Evolutionary conservation across 2,113 vertebrate species (phyloP), one percentile per base, ranked within the genome.

Genomic region (Notothenia coriiceps): DNA sequence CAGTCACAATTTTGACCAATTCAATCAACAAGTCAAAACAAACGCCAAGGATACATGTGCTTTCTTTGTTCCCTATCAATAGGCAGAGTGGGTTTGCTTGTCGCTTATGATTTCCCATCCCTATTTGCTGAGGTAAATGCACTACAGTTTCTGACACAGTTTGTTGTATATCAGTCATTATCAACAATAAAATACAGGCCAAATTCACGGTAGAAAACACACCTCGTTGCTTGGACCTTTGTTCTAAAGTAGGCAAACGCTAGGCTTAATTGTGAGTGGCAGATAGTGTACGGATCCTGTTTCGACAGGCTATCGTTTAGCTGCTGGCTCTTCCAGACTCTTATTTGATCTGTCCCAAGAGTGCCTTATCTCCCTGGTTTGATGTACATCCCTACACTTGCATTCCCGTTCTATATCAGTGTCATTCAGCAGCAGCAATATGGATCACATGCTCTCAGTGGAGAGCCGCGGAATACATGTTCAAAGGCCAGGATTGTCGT

Each of bases 261-360:
- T 63, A 18, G 51, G 71, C 81, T 78, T 92, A 63, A 83, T 86
- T 81, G 74, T 43, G 52, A 72, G 54, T 6, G 7, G 10, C 52
- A 69, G 68, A 77, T 71, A 69, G 78, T 74, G 80, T 71, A 51
- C 59, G n/a, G 20, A 74, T 78, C 70, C 80, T 83, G 15, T 82
- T 86, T 80, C 4, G 51, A 82, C 75, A 5, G 50, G 73, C 82
- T 63, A 54, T 56, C 61, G 7, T 78, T 88, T 79, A 83, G 69
- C 77, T 67, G 66, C 83, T 70, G 77, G 74, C 76, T 86, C 83
- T 73, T 78, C 67, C 46, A 73, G 74, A 47, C 72, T 74, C 57
- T 80, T 70, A 61, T 88, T 87, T 88, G 83, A 92, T 92, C 70
- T 90, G 70, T 54, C 82, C 75, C 47, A 50, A 29, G 81, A 71